Base-by-base conservation (phyloP, 1,140 invertebrate genomes). In the Branchinecta lindahli region DNA sequence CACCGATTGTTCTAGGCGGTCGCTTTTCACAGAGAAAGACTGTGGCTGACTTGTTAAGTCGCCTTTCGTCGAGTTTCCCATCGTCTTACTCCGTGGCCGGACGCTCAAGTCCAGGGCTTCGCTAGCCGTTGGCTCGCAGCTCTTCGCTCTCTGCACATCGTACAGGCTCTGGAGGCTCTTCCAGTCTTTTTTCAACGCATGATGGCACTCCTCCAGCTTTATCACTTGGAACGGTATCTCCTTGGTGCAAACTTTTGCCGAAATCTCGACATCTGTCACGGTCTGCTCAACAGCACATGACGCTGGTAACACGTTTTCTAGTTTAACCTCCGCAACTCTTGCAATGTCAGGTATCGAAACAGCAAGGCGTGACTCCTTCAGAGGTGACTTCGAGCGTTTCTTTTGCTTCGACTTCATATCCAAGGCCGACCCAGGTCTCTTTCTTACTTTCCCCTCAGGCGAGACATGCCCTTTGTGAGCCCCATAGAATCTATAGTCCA, bases 71-170 rank as follows among this genome's bases (percentile, higher is more conserved):
- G 52, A 61, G 18, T 12, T 61, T 61, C 12, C 12, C 18, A 61
- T 15, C 18, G 52, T 61, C 18, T 61, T 61, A 61, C 52, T 61
- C 52, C 52, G 12, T 61, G 52, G 52, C 18, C 52, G 52, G 18
- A 61, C 18, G 52, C 52, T 61, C 18, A 61, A 61, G 18, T 61
- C 52, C 52, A 61, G 52, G 52, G 52, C 12, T 61, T 61, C 52
- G 12, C 12, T 15, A 15, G 18, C 12, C 6, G 52, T 61, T 61
- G 52, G 52, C 18, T 61, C 52, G 18, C 52, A 61, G 52, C 52
- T 61, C 52, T 61, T 61, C 52, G 52, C 52, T 15, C 52, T 12
- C 52, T 33, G 33, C 33, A 33, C 33, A 33, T 33, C 33, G 33
- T 33, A 33, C 33, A 33, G 33, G 33, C 33, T 33, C 33, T 33